Evolutionary conservation across 92 coral and sea anemone species (phyloP).

Genomic region (Anthopleura xanthogrammica): DNA sequence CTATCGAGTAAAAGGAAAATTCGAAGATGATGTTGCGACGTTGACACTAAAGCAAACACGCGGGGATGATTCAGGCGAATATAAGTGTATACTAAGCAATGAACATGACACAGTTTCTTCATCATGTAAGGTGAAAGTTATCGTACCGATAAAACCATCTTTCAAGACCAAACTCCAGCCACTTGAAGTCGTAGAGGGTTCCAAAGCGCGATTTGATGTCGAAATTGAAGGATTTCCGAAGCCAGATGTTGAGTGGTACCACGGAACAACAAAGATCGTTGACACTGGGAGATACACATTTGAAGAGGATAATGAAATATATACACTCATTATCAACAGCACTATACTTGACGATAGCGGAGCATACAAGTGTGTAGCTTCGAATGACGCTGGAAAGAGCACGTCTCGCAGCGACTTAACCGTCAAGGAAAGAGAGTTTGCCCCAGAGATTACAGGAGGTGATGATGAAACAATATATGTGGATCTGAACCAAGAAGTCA

Average conservation of each 20-base stretch:
- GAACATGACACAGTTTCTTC: conserved; percentile 69
- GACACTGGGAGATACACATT: conserved; percentile 75
- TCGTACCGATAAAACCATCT: conserved; percentile 65
- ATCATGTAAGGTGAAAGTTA: conserved; percentile 64
- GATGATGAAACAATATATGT: conserved; percentile 59
- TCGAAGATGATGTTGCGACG: conserved; percentile 70
- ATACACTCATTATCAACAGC: conserved; percentile 66
- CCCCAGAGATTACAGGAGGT: conserved; percentile 74
- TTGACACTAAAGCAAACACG: conserved; percentile 67
- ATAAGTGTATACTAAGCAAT: conserved; percentile 73
- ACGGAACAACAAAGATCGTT: conserved; percentile 57
- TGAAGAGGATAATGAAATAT: conserved; percentile 41
- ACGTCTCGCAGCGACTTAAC: conserved; percentile 80
- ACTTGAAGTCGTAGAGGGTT: conserved; percentile 80
- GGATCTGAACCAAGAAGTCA: conserved; percentile 74
- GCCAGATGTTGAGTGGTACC: conserved; percentile 83
- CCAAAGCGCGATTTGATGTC: conserved; percentile 66
- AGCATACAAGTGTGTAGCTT: conserved; percentile 87
- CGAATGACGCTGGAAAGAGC: conserved; percentile 84
- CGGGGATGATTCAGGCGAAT: conserved; percentile 82
- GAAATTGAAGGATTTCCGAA: conserved; percentile 76
- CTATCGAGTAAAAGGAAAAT: conserved; percentile 51
- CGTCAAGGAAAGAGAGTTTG: conserved; percentile 74
- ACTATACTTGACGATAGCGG: conserved; percentile 72
- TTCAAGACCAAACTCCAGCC: conserved; percentile 68